These are phyloP conservation scores for Danio tinwini DNA, from an alignment of 2,797 vertebrate species.

Conservation along the genomic window DNA sequence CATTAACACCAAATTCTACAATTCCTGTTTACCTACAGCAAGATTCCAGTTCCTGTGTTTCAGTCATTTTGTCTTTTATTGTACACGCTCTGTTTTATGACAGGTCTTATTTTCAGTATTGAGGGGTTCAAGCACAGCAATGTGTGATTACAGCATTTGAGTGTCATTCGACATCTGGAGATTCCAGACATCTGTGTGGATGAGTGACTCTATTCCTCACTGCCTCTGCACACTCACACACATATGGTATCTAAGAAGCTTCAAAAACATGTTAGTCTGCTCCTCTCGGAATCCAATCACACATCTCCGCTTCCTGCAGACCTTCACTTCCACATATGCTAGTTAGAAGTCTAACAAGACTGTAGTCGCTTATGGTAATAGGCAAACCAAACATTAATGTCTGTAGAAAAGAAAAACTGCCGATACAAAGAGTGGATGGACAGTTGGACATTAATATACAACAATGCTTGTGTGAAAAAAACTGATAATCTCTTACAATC, in stretches of 20 bases:
- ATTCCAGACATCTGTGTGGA: constrained; percentile 58
- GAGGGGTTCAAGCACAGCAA: constrained; percentile 54
- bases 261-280: constrained; percentile 52
- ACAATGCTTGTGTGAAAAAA: too few species aligned
- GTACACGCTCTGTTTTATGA: constrained; percentile 50
- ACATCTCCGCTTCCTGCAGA: constrained; percentile 32
- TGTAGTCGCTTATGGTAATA: neutral
- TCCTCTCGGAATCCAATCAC: constrained; percentile 31
- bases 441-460: neutral
- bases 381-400: neutral
- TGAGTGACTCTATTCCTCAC: constrained; percentile 58
- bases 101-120: constrained; percentile 49
- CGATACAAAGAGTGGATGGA: neutral
- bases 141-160: constrained; percentile 57
- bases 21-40: constrained; percentile 14
- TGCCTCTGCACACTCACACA: constrained; percentile 53
- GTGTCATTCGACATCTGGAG: constrained; percentile 65
- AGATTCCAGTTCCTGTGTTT: constrained; percentile 15
- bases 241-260: constrained; percentile 60
- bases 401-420: neutral
- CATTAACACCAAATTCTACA: constrained; percentile 14
- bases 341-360: constrained; percentile 6
- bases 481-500: too few species aligned
- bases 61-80: constrained; percentile 38
- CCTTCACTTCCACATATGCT: constrained; percentile 19